Percentiles rank a stretch among this genome's conserved stretches.
These are phyloP conservation scores for Misgurnus mizolepis DNA, from an alignment of 2,113 vertebrate genomes.

Conservation along the genomic window DNA sequence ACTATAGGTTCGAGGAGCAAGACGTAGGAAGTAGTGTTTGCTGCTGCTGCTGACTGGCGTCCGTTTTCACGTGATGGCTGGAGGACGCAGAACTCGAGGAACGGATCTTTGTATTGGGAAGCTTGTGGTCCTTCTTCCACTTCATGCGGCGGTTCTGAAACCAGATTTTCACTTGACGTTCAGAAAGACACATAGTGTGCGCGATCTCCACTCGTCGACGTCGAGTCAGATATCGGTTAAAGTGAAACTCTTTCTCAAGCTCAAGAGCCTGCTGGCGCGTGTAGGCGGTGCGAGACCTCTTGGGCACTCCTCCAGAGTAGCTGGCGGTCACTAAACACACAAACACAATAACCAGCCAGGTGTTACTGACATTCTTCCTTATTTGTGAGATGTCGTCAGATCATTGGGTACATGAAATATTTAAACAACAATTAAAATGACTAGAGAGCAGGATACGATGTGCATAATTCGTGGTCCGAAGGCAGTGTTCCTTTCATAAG, in stretches of 20 bases:
- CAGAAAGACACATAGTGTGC: conserved; percentile 95
- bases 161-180: conserved; percentile 99
- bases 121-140: conserved; percentile 99
- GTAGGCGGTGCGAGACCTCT: conserved; percentile 98
- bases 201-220: conserved; percentile 97
- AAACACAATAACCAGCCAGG: conserved; percentile 79
- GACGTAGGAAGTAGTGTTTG: conserved; percentile 86
- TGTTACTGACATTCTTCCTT: conserved; percentile 74
- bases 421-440: background rate
- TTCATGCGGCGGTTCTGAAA: conserved; percentile 99
- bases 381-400: conserved; percentile 17
- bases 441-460: background rate
- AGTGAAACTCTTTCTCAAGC: conserved; percentile 99
- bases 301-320: conserved; percentile 96
- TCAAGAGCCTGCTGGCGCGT: conserved; percentile 98
- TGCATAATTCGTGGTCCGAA: background rate
- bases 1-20: conserved; percentile 84
- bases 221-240: conserved; percentile 98
- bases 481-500: conserved; percentile 9
- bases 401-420: background rate
- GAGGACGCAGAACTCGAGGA: conserved; percentile 84
- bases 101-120: conserved; percentile 98
- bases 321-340: conserved; percentile 87
- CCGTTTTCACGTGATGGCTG: conserved; percentile 79
- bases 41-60: conserved; percentile 81